Evolutionary conservation across 2,888 invertebrate species (phyloP).

Genomic region (Acanthosepion pharaonis): DNA sequence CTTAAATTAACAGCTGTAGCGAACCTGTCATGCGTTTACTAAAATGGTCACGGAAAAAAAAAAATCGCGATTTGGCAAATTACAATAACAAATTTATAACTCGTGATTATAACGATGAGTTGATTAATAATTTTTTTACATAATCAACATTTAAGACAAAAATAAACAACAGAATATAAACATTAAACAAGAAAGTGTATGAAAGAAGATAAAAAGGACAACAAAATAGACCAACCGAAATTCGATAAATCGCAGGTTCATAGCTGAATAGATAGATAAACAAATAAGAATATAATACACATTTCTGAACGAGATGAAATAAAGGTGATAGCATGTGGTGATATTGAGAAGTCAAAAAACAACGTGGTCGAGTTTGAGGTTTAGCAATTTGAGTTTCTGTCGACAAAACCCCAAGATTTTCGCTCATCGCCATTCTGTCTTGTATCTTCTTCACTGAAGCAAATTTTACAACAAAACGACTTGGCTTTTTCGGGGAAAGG

Average conservation of each 20-base stretch:
- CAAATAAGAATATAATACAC: background rate
- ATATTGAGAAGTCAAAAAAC: background rate
- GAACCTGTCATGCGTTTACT: background rate
- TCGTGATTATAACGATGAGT: background rate
- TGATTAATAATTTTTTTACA: background rate
- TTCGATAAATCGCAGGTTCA: background rate
- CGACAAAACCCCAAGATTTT: background rate
- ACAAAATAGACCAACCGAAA: background rate
- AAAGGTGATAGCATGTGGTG: background rate
- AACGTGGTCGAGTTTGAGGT: background rate
- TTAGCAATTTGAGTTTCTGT: background rate
- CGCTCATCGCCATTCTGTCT: slow-evolving; percentile 12
- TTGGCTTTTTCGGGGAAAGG: background rate
- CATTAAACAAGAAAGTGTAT: background rate
- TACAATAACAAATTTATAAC: background rate
- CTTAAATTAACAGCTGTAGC: background rate
- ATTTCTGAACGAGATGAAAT: slow-evolving; percentile 7
- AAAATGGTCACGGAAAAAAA: background rate
- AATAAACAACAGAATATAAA: background rate
- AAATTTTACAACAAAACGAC: background rate
- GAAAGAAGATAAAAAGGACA: background rate
- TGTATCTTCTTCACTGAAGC: background rate
- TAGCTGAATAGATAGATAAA: background rate
- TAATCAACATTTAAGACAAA: background rate
- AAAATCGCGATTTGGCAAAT: background rate